Percentiles rank a stretch among this genome's conserved stretches.
Conservation (phyloP, 1,140 invertebrate species). For the Helicoverpa armigera region DNA sequence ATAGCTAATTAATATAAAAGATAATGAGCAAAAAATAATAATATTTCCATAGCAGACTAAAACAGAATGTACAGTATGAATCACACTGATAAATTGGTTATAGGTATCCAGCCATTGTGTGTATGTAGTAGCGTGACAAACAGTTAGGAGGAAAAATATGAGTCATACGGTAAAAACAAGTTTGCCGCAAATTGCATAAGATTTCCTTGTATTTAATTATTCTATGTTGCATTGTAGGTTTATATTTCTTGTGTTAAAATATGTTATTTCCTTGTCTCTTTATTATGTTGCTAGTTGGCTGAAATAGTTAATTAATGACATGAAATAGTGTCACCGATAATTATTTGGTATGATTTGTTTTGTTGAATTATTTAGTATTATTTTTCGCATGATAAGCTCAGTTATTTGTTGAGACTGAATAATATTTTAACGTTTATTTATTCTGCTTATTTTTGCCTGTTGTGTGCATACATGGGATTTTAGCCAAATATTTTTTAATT, state of each 20-base stretch:
- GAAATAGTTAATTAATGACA: too few relatives aligned
- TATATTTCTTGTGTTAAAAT: neutral
- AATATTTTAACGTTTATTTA: too few relatives aligned
- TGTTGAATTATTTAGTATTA: too few relatives aligned
- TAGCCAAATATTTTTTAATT: too few relatives aligned
- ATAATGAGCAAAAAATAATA: neutral
- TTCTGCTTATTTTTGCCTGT: too few relatives aligned
- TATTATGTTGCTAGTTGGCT: too few relatives aligned
- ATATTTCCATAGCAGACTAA: neutral
- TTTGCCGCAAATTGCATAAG: neutral
- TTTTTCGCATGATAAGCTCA: too few relatives aligned
- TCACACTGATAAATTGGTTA: constrained; percentile 18
- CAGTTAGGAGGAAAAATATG: neutral
- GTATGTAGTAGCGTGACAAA: neutral
- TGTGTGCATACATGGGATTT: too few relatives aligned
- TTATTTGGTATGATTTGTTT: too few relatives aligned
- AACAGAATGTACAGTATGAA: neutral
- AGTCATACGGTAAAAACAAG: neutral
- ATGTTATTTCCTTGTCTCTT: neutral
- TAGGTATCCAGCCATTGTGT: neutral
- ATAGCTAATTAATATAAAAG: neutral
- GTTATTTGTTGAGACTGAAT: too few relatives aligned
- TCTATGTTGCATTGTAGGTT: neutral
- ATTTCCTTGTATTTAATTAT: constrained; percentile 11
- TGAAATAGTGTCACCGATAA: too few relatives aligned